Evolutionary conservation across 2,113 vertebrate species (phyloP), one percentile per base, ranked within the genome.

Genomic region (Chunga burmeisteri): DNA sequence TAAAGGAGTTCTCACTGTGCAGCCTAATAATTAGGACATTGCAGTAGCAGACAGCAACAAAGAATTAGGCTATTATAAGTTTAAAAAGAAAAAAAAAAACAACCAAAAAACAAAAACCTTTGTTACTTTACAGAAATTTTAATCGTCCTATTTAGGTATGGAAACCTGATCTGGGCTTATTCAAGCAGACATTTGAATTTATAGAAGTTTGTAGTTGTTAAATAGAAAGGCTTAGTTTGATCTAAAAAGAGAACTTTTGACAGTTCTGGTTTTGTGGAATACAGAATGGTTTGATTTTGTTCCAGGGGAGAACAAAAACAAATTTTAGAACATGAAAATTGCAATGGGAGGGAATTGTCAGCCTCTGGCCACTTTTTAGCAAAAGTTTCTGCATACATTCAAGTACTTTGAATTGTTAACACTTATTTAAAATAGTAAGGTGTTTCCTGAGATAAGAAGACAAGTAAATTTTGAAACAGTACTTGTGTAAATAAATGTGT

Each of bases 361-460:
- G 89, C 53, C 67, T 86, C 21, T 85, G 92, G 38, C 91, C 55
- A 78, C 74, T 80, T 93, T 38, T 83, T 68, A 94, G 78, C 32
- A 88, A 23, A 89, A 93, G 74, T 71, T 89, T 86, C 59, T 97
- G 67, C 94, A 95, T 97, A 90, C 58, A 40, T 89, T 80, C 30
- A 90, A 70, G 62, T 81, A n/a, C 50, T 91, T 86, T 93, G 93
- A 90, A 88, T 96, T 96, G 95, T 95, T 86, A 85, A 70, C 46
- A 42, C 58, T 73, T 95, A 53, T 70, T 95, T 86, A 79, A 96
- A 94, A 94, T 93, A 94, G 36, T 77, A 95, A 96, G 81, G 94
- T 97, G 94, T 94, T 97, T 97, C 96, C 93, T 95, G 90, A 96
- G 95, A 97, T 96, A 93, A 93, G 86, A 88, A 68, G 83, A 79